Base-by-base conservation (phyloP, 2,113 vertebrate genomes). In the Himantopus leucocephalus region DNA sequence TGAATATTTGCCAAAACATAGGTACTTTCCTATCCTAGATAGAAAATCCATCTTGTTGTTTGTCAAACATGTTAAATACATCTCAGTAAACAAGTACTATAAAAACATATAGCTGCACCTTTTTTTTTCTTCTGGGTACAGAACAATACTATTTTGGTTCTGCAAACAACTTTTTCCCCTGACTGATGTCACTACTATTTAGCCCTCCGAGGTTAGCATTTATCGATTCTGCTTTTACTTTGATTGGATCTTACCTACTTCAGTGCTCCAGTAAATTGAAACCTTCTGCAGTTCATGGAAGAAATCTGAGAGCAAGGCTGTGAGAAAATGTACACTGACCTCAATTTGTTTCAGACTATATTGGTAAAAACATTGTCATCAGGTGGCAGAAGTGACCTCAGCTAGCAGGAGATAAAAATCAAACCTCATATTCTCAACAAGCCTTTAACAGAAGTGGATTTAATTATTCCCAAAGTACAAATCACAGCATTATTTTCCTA, bases 171-270 rank as follows among this genome's bases (percentile, higher is more conserved):
- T 96, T 98, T 96, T 95, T 47, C 74, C 85, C 37, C 15, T 95
- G 92, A 96, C 94, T 97, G 96, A 97, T 98, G 97, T 97, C 78
- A 53, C 94, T 97, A 91, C 95, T 97, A 92, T 91, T 98, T 98
- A 98, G 96, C 90, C 93, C 85, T 97, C 92, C 9, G 92, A 97
- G 97, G 97, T 98, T 95, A 97, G 92, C 91, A 96, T 97, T 96
- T 98, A 98, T 98, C 97, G 98, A 98, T 98, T 98, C 96, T 96
- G 53, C 73, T 98, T 98, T 98, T 96, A 98, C 97, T 98, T 98
- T 98, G 97, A 98, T 98, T 98, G 97, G 98, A 98, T 98, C 97
- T 98, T 98, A 97, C 97, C 96, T 98, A 98, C 95, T 97, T 97
- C 80, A 52, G 95, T 98, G 97, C 97, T 97, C 98, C 97, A 97